A percentile compares a stretch with the other conserved stretches of the same genome.
Evolutionary conservation across 2,113 vertebrate species (phyloP).

Genomic region (Strigops habroptila): DNA sequence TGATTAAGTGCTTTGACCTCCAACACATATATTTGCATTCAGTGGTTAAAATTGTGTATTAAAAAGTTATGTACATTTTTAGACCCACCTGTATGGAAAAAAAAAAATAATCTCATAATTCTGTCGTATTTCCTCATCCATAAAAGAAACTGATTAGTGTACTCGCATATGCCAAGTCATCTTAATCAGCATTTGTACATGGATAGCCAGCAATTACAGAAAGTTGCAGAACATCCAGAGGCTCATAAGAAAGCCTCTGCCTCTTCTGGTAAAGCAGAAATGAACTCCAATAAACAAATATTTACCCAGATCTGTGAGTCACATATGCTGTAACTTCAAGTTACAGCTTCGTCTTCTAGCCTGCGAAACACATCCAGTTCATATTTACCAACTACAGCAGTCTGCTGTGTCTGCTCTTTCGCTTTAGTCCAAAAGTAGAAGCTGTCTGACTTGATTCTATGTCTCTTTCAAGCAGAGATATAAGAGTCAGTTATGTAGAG

Average conservation of each 20-base stretch:
- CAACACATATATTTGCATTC: neutral
- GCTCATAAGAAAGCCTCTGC: neutral
- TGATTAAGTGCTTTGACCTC: neutral
- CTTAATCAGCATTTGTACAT: neutral
- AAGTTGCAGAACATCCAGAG: neutral
- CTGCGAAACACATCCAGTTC: neutral
- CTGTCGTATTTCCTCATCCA: neutral
- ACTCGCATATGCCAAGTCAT: neutral
- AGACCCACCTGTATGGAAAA: neutral
- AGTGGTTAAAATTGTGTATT: neutral
- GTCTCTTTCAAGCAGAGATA: neutral
- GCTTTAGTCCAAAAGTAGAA: neutral
- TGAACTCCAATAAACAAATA: conserved; percentile 13
- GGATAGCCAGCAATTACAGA: neutral
- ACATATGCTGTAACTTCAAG: neutral
- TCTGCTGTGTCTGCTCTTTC: neutral
- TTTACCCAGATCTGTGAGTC: conserved; percentile 26
- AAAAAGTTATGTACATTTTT: neutral
- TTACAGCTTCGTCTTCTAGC: neutral
- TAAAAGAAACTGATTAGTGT: neutral
- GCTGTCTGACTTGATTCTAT: neutral
- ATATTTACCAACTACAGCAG: neutral
- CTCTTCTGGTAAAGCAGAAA: conserved; percentile 15
- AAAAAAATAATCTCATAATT: neutral
- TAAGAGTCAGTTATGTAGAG: neutral